These are phyloP conservation scores for Prenolepis imparis DNA, from an alignment of 2,888 invertebrate species.

Conservation along the genomic window DNA sequence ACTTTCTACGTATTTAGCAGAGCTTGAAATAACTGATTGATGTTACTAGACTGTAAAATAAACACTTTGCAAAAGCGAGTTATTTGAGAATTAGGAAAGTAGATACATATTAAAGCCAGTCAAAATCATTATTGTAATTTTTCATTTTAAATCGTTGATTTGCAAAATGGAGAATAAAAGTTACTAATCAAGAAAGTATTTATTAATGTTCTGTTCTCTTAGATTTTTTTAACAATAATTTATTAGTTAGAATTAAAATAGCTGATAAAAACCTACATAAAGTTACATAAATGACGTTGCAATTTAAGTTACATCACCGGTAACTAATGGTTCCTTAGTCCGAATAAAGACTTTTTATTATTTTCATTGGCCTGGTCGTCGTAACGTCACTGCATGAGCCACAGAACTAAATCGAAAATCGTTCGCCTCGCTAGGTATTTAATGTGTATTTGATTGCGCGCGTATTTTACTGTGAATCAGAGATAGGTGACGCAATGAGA, in stretches of 20 bases:
- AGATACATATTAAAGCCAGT: background rate
- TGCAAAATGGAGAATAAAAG: background rate
- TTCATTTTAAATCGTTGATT: background rate
- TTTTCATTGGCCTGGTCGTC: conserved; percentile 25
- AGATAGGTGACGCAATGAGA: background rate
- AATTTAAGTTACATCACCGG: conserved; percentile 19
- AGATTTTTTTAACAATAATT: background rate
- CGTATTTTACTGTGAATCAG: background rate
- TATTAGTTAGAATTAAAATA: conserved; percentile 1
- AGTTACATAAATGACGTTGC: conserved; percentile 27
- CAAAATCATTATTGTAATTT: conserved; percentile 1
- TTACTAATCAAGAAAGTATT: background rate
- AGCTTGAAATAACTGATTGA: conserved; percentile 40
- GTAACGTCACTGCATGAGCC: background rate
- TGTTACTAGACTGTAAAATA: conserved; percentile 31
- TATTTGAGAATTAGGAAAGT: background rate
- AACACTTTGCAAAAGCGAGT: conserved; percentile 13
- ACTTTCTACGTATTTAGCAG: conserved; percentile 6
- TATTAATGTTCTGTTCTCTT: background rate
- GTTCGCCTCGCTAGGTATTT: conserved; percentile 29
- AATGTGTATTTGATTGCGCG: conserved; percentile 43
- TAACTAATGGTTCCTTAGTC: conserved; percentile 50
- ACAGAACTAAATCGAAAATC: conserved; percentile 38
- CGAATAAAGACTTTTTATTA: conserved; percentile 38
- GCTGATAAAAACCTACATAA: conserved; percentile 41